These are phyloP conservation scores for Caenorhabditis elegans DNA, from an alignment of 1,140 invertebrate species.

Conservation along the genomic window WBcel235 BX284603.4:9792001-9792500, in stretches of 20 bases:
- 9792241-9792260: slow-evolving; percentile 13
- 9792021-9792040: not conserved
- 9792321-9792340: not conserved
- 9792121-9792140: not conserved
- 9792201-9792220: not conserved
- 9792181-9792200: not conserved
- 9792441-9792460: no score
- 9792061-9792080: not conserved
- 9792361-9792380: no score
- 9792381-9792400: no score
- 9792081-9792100: slow-evolving; percentile 25
- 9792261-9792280: not conserved
- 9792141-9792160: not conserved
- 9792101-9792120: not conserved
- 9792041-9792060: not conserved
- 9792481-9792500: no score
- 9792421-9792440: no score
- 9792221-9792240: not conserved
- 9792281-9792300: not conserved
- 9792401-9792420: no score
- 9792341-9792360: no score
- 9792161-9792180: not conserved
- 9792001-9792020: not conserved
- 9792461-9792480: no score
- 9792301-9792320: not conserved